Evolutionary conservation across 2,797 vertebrate species (phyloP).

Genomic region (Allobates femoralis): DNA sequence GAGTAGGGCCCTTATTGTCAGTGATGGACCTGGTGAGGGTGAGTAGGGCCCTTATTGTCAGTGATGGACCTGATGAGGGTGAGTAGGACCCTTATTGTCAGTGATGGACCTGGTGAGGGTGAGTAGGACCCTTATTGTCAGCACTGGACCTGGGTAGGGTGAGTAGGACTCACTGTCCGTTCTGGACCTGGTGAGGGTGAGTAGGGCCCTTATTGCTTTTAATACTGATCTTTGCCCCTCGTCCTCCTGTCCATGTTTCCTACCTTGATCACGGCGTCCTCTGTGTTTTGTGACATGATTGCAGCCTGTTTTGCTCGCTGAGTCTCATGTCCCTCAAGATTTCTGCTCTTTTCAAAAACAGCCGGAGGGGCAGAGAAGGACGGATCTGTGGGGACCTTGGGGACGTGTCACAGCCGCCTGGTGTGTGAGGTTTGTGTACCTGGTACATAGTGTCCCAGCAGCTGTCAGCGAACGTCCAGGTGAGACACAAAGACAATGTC

Average conservation of each 20-base stretch:
- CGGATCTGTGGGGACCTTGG: slow-evolving; percentile 53
- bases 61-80: too few species aligned
- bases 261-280: not conserved
- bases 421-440: slow-evolving; percentile 34
- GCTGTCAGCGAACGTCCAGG: slow-evolving; percentile 39
- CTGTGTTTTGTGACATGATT: slow-evolving; percentile 12
- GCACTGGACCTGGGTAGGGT: too few species aligned
- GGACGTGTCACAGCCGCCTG: slow-evolving; percentile 54
- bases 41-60: too few species aligned
- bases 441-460: slow-evolving; percentile 58
- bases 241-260: not conserved
- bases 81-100: too few species aligned
- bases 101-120: too few species aligned
- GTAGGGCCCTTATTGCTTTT: too few species aligned
- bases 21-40: too few species aligned
- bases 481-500: slow-evolving; percentile 47
- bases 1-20: too few species aligned
- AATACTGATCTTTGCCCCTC: slow-evolving; percentile 18
- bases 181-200: too few species aligned
- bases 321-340: slow-evolving; percentile 36
- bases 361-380: slow-evolving; percentile 46
- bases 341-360: slow-evolving; percentile 56
- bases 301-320: slow-evolving; percentile 34
- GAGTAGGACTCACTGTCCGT: too few species aligned
- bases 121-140: too few species aligned